Evolutionary conservation across 2,888 invertebrate genomes (phyloP).

Genomic region (Galerucella nymphaeae): DNA sequence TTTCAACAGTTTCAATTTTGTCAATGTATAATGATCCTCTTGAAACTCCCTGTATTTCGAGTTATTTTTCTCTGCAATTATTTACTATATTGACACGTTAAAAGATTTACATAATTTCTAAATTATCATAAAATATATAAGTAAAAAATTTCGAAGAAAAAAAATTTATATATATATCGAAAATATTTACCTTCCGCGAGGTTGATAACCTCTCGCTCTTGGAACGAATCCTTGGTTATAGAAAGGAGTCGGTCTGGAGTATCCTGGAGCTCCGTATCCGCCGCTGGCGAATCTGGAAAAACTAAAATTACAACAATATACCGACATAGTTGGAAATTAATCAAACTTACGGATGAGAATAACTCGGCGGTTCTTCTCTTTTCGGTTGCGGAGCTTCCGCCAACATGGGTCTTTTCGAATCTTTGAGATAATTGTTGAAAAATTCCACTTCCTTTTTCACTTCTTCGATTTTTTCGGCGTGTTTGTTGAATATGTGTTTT

Average conservation of each 20-base stretch:
- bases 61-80: too few relatives aligned
- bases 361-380: conserved; percentile 65
- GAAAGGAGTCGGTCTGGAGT: conserved; percentile 67
- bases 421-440: conserved; percentile 96
- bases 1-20: too few relatives aligned
- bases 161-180: not conserved
- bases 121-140: too few relatives aligned
- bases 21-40: too few relatives aligned
- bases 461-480: conserved; percentile 95
- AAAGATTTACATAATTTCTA: too few relatives aligned
- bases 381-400: conserved; percentile 79
- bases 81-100: too few relatives aligned
- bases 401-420: conserved; percentile 93
- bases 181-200: conserved; percentile 56
- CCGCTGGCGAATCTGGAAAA: conserved; percentile 60
- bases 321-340: not conserved
- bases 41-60: too few relatives aligned
- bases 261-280: conserved; percentile 53
- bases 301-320: conserved; percentile 6
- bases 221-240: conserved; percentile 65
- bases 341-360: conserved; percentile 58
- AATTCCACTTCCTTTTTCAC: conserved; percentile 97
- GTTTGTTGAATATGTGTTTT: conserved; percentile 98
- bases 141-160: too few relatives aligned
- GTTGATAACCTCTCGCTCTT: conserved; percentile 59